These are phyloP conservation scores for Etheostoma spectabile DNA, from an alignment of 2,113 vertebrate genomes.

Conservation along the genomic window DNA sequence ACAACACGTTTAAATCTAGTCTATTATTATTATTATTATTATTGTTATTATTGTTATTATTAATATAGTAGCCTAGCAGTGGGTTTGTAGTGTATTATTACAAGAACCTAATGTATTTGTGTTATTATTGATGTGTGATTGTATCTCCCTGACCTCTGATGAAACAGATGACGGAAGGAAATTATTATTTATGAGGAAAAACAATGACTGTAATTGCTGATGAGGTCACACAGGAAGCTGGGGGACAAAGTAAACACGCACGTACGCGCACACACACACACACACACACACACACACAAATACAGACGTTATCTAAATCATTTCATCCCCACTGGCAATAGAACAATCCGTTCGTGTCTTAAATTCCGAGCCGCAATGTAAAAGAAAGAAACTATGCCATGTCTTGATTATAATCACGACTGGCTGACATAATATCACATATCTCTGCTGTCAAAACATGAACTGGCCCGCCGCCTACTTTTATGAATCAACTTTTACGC, in stretches of 20 bases:
- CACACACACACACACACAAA: constrained; percentile 11
- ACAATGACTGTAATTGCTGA: constrained; percentile 50
- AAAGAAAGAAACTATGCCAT: constrained; percentile 46
- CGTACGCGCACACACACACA: constrained; percentile 39
- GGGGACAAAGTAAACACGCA: constrained; percentile 45
- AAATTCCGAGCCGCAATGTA: constrained; percentile 52
- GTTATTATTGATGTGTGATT: constrained; percentile 19
- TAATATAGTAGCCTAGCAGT: no score
- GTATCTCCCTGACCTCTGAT: constrained; percentile 45
- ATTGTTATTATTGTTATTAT: neutral
- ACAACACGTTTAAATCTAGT: neutral
- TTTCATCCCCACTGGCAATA: constrained; percentile 64
- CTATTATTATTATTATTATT: neutral
- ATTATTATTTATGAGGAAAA: constrained; percentile 56
- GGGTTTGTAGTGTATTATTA: neutral
- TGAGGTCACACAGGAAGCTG: constrained; percentile 29
- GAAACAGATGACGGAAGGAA: constrained; percentile 50
- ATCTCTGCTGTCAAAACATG: constrained; percentile 58
- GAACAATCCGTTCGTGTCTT: constrained; percentile 68
- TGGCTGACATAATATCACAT: constrained; percentile 68
- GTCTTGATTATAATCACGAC: constrained; percentile 77
- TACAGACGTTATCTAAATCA: constrained; percentile 65
- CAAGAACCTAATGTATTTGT: neutral
- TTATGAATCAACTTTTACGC: constrained; percentile 63
- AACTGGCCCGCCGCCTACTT: constrained; percentile 40